Conservation (phyloP, 2,797 vertebrate species). For the Myotis myotis region DNA sequence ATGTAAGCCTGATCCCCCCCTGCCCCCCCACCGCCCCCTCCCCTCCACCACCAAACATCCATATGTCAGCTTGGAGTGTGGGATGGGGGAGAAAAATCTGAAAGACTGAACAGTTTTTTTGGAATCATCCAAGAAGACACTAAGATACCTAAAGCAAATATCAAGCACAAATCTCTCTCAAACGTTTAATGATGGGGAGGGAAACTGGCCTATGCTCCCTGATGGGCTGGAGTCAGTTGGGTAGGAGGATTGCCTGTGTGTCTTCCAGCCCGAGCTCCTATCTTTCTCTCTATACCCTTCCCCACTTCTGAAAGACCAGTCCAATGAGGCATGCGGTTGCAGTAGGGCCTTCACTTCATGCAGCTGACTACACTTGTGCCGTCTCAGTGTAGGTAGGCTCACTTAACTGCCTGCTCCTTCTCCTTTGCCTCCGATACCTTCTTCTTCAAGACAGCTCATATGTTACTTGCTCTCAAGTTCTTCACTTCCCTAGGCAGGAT, state of each 20-base stretch:
- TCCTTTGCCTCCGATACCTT: background rate
- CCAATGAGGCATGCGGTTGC: background rate
- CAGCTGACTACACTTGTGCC: background rate
- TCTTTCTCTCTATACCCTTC: background rate
- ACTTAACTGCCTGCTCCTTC: background rate
- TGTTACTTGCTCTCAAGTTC: background rate
- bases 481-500: background rate
- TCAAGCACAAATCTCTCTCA: background rate
- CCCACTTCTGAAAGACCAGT: background rate
- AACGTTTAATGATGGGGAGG: background rate
- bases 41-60: background rate
- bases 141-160: background rate
- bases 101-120: background rate
- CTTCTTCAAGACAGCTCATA: background rate
- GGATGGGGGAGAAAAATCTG: background rate
- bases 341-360: background rate
- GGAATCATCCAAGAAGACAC: background rate
- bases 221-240: background rate
- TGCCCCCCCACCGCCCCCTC: accelerated
- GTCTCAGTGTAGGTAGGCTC: background rate
- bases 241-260: background rate
- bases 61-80: background rate
- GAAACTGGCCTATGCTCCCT: background rate
- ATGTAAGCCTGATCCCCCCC: background rate
- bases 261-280: background rate